phyloP scores from a whole-genome alignment of 2,797 vertebrate genomes.

The Potorous gilbertii region DNA sequence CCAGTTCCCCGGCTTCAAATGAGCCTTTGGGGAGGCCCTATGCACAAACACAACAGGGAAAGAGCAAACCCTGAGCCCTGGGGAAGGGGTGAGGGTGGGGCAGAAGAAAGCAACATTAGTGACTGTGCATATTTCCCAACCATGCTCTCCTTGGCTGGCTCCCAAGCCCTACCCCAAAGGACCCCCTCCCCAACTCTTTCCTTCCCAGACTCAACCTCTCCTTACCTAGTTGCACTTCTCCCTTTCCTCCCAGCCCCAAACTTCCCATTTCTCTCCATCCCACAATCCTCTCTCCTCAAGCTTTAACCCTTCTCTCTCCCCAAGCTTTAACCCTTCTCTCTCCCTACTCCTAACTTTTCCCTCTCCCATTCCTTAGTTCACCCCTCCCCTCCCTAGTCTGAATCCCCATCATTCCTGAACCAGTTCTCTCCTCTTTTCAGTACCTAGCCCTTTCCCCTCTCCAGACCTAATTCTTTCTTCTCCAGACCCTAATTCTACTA shows the following conservation, averaged over 20 bases:
- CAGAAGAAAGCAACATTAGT: neutral
- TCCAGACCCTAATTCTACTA: neutral
- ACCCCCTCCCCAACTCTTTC: too few species aligned
- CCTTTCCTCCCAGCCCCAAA: neutral
- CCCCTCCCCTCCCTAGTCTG: neutral
- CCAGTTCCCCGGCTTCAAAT: conserved; percentile 53
- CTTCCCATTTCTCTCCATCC: neutral
- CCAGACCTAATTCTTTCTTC: too few species aligned
- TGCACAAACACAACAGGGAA: conserved; percentile 57
- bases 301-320: neutral
- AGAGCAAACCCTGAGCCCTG: conserved; percentile 44
- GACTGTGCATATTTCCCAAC: conserved; percentile 1
- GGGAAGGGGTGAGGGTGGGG: neutral
- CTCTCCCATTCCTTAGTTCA: neutral
- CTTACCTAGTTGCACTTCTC: neutral
- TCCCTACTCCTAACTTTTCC: neutral
- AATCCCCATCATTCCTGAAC: neutral
- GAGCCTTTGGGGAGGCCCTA: conserved; percentile 50
- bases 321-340: neutral
- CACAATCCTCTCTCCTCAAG: neutral
- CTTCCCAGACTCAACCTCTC: neutral
- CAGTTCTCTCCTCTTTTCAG: neutral
- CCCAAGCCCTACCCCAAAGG: neutral
- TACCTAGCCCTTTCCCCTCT: neutral
- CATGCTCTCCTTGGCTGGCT: too few species aligned